A percentile compares a stretch with the other conserved stretches of the same genome.
Evolutionary conservation across 2,797 vertebrate genomes (phyloP).

Genomic region (Coregonus sp.): DNA sequence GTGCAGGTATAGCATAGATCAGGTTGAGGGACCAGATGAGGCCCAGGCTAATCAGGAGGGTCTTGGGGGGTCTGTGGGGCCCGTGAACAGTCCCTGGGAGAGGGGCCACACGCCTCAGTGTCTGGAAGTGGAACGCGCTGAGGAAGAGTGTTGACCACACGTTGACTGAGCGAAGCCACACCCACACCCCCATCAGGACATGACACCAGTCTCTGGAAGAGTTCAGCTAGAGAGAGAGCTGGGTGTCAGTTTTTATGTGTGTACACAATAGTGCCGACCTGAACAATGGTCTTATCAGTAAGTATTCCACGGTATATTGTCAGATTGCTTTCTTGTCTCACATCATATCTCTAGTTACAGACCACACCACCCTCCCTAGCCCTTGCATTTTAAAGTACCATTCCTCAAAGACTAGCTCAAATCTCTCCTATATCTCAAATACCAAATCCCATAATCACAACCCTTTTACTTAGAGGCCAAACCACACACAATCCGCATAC

Average conservation of each 20-base stretch:
- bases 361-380: neutral
- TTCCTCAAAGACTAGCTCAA: neutral
- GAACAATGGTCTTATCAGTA: slow-evolving; percentile 30
- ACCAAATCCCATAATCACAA: slow-evolving; percentile 38
- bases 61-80: slow-evolving; percentile 42
- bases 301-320: neutral
- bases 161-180: slow-evolving; percentile 80
- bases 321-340: slow-evolving; percentile 14
- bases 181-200: slow-evolving; percentile 80
- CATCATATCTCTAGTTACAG: slow-evolving; percentile 35
- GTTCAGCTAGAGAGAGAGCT: slow-evolving; percentile 58
- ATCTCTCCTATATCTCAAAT: neutral
- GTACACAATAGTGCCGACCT: neutral
- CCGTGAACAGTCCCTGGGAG: slow-evolving; percentile 3
- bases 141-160: slow-evolving; percentile 82
- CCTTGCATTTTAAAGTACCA: neutral
- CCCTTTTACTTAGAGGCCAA: neutral
- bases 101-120: slow-evolving; percentile 70
- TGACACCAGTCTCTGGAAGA: slow-evolving; percentile 71
- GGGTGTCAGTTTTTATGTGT: neutral
- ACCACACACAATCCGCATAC: slow-evolving; percentile 30
- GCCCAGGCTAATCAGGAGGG: slow-evolving; percentile 57
- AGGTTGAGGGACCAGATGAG: slow-evolving; percentile 74
- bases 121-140: slow-evolving; percentile 79
- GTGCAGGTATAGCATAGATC: slow-evolving; percentile 73